phyloP scores from a whole-genome alignment of 2,888 invertebrate genomes.

The Tupiocoris notatus region DNA sequence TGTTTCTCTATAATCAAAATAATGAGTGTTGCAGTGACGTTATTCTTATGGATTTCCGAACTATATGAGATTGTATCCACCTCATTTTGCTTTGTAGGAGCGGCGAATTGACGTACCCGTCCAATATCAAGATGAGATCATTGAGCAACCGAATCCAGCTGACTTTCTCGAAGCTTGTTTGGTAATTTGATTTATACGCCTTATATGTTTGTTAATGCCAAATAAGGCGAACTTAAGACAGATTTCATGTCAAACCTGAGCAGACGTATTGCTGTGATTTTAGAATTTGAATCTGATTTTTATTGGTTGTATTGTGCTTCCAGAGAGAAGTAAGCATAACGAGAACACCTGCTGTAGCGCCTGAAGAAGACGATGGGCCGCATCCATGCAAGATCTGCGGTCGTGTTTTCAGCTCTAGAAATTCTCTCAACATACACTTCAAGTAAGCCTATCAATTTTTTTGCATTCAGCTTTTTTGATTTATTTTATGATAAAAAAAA shows the following conservation, averaged over 20 bases:
- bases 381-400: slow-evolving; percentile 45
- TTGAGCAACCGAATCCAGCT: slow-evolving; percentile 50
- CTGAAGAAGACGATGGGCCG: slow-evolving; percentile 45
- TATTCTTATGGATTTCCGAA: no score
- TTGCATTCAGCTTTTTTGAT: not conserved
- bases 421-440: slow-evolving; percentile 45
- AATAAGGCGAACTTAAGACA: no score
- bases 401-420: slow-evolving; percentile 45
- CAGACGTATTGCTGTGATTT: no score
- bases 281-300: not conserved
- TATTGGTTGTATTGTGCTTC: no score
- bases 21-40: no score
- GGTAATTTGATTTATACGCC: slow-evolving; percentile 34
- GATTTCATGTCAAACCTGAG: no score
- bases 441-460: slow-evolving; percentile 39
- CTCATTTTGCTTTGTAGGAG: no score
- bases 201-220: not conserved
- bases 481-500: no score
- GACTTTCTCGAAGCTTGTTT: slow-evolving; percentile 51
- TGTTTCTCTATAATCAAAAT: no score
- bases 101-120: not conserved
- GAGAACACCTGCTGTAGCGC: not conserved
- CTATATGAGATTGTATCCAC: no score
- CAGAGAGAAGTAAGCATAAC: not conserved
- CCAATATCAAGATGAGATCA: slow-evolving; percentile 34